Conservation (phyloP, 2,113 vertebrate genomes). For the Melierax canorus region DNA sequence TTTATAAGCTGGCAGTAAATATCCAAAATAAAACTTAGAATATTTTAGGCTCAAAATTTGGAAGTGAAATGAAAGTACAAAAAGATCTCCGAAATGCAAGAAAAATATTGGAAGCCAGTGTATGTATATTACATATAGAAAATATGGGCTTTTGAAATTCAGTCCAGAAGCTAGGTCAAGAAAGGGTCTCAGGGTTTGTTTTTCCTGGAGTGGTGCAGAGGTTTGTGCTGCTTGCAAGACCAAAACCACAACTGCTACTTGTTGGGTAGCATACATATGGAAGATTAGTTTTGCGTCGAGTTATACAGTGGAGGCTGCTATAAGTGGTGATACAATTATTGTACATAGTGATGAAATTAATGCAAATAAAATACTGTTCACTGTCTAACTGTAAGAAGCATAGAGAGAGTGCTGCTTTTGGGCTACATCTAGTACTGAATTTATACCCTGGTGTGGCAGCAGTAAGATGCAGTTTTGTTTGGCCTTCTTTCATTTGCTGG, state of each 20-base stretch:
- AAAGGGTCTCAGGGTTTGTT: background rate
- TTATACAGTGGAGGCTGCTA: too few relatives aligned
- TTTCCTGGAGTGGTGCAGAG: background rate
- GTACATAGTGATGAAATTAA: background rate
- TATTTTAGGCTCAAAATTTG: background rate
- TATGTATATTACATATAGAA: accelerated
- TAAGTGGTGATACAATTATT: background rate
- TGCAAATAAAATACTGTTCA: background rate
- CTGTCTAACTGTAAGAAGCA: background rate
- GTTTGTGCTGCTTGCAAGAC: background rate
- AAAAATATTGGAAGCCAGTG: background rate
- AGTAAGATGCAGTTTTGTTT: background rate
- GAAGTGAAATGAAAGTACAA: background rate
- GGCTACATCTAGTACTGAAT: background rate
- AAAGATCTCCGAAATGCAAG: background rate
- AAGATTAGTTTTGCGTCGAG: background rate
- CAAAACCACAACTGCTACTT: background rate
- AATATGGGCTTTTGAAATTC: accelerated
- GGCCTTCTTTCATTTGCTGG: background rate
- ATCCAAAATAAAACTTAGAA: background rate
- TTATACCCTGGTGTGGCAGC: background rate
- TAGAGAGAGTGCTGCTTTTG: background rate
- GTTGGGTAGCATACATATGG: background rate
- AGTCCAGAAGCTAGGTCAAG: background rate
- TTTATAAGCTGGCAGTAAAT: background rate